phyloP scores from a whole-genome alignment of 2,888 invertebrate genomes.

The Protonemura montana region DNA sequence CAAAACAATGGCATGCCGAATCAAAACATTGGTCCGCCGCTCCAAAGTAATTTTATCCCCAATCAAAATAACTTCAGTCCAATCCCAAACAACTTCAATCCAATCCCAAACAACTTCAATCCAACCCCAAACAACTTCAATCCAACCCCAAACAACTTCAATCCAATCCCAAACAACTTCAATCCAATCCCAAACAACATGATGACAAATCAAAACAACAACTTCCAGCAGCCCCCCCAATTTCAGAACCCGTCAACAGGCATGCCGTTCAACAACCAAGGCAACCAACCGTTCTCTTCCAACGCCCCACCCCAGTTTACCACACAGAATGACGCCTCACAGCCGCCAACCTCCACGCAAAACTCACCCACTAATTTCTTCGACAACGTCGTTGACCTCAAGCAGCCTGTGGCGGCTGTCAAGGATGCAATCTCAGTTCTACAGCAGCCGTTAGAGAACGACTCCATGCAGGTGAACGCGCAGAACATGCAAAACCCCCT shows the following conservation, averaged over 20 bases:
- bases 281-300: not conserved
- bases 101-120: not conserved
- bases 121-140: not conserved
- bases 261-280: not conserved
- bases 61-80: not conserved
- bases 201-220: not conserved
- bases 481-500: not conserved
- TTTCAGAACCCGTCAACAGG: not conserved
- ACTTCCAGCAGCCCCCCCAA: not conserved
- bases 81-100: not conserved
- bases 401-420: not conserved
- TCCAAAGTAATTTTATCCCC: not conserved
- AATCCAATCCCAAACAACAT: not conserved
- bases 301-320: not conserved
- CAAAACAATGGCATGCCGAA: not conserved
- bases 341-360: not conserved
- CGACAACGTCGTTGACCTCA: not conserved
- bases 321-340: not conserved
- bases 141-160: too few species aligned
- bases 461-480: not conserved
- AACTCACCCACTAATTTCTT: not conserved
- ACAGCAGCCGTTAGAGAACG: not conserved
- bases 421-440: not conserved
- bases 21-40: not conserved
- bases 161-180: too few species aligned